phyloP scores from a whole-genome alignment of 2,888 invertebrate genomes.

The Argynnis bischoffii region DNA sequence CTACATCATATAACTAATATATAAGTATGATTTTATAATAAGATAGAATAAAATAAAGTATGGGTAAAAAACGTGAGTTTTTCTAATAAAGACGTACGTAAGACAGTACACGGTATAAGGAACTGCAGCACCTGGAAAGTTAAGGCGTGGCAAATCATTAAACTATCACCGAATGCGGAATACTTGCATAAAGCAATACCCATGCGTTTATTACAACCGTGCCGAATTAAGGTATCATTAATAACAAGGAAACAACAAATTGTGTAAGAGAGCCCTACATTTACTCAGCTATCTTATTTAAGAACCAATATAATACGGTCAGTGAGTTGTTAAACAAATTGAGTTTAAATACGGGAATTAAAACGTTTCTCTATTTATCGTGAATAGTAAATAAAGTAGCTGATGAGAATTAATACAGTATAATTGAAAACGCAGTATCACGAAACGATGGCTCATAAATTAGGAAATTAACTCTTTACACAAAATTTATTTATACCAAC shows the following conservation, averaged over 20 bases:
- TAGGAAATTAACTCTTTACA: background rate
- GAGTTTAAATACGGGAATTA: conserved; percentile 49
- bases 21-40: too few species aligned
- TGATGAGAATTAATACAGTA: conserved; percentile 6
- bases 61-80: conserved; percentile 10
- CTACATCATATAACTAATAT: conserved; percentile 5
- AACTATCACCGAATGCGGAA: conserved; percentile 46
- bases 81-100: conserved; percentile 33
- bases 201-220: conserved; percentile 45
- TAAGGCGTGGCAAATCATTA: conserved; percentile 44
- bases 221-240: conserved; percentile 49
- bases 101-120: conserved; percentile 38
- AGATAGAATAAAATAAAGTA: background rate
- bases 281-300: conserved; percentile 55
- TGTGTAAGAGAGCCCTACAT: conserved; percentile 54
- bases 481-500: too few species aligned
- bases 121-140: conserved; percentile 41
- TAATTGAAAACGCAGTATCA: background rate
- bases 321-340: conserved; percentile 51
- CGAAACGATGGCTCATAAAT: background rate
- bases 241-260: conserved; percentile 51
- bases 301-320: conserved; percentile 40
- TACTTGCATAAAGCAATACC: conserved; percentile 45
- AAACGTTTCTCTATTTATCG: conserved; percentile 46
- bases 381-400: background rate